Evolutionary conservation across 2,888 invertebrate genomes (phyloP), one percentile per base, ranked within the genome.

Genomic region (Eupithecia subfuscata): DNA sequence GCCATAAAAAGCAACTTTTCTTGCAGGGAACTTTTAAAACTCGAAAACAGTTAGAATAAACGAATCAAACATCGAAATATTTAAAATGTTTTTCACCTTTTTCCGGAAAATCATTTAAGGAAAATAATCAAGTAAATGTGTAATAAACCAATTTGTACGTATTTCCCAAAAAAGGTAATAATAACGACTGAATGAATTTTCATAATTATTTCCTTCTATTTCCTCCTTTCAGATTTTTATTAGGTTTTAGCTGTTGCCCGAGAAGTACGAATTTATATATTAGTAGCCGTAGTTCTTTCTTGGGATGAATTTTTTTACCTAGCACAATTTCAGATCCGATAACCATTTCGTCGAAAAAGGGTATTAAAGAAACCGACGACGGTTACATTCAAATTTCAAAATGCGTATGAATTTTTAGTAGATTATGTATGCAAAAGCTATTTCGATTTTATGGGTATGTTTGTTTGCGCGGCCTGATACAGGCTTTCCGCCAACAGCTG

Each of bases 381-480:
- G 18, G 18, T 48, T 18, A n/a, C 4, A 22, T 11, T 60, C 12
- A 25, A 22, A 25, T 56, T 22, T 56, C 1, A 12, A 25, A 12
- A 60, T 12, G n/a, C n/a, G 22, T 60, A 25, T 60, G 1, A 2
- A 25, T 25, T 25, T 25, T 60, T 14, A 25, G 22, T 6, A 25
- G 60, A 60, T 25, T 60, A 25, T 60, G 22, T 60, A 60, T 60
- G 56, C 22, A 56, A 22, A 25, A 60, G 25, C 60, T 25, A 5
- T 12, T 56, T 22, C 11, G 25, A 60, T 60, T 60, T 60, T 60
- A 60, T 60, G 14, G 60, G 60, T 60, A 14, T 25, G 64, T 64
- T 84, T 86, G 84, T 85, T 82, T 81, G 74, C 70, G 75, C 69
- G 77, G 80, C 77, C 43, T 79, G 63, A 79, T 77, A 77, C 79